These are phyloP conservation scores for Agrochola lychnidis DNA, from an alignment of 2,888 invertebrate species.

Conservation along the genomic window DNA sequence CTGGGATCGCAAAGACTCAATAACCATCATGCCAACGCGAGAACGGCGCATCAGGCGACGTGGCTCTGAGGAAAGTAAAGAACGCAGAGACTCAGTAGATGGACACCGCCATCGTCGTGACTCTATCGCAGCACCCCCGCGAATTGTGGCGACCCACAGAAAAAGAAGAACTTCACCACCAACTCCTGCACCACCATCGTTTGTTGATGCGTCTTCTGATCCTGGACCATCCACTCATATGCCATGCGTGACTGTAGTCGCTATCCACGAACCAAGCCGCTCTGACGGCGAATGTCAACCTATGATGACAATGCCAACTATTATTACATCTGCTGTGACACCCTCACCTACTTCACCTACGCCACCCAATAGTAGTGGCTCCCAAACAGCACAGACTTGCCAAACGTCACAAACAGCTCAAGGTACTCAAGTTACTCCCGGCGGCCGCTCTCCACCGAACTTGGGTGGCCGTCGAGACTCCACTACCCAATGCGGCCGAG, in stretches of 20 bases:
- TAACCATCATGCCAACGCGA: conserved; percentile 86
- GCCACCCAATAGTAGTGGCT: conserved; percentile 74
- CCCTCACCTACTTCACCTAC: conserved; percentile 96
- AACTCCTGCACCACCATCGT: conserved; percentile 86
- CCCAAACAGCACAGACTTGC: conserved; percentile 77
- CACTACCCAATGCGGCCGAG: conserved; percentile 95
- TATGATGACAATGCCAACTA: conserved; percentile 93
- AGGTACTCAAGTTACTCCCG: conserved; percentile 78
- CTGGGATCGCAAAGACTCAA: conserved; percentile 93
- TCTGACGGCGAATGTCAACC: conserved; percentile 92
- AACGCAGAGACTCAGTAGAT: conserved; percentile 92
- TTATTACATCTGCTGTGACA: conserved; percentile 95
- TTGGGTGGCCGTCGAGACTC: conserved; percentile 94
- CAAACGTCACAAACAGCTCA: conserved; percentile 77
- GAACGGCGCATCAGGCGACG: conserved; percentile 89
- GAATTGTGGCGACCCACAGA: conserved; percentile 92
- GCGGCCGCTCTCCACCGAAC: conserved; percentile 85
- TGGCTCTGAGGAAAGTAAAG: conserved; percentile 91
- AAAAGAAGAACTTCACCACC: conserved; percentile 89
- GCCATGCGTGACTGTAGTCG: conserved; percentile 87
- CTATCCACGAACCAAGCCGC: conserved; percentile 87
- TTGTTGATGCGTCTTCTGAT: conserved; percentile 92
- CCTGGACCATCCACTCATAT: conserved; percentile 90
- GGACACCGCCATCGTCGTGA: conserved; percentile 93
- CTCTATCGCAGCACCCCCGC: conserved; percentile 92